phyloP scores from a whole-genome alignment of 2,888 invertebrate species.

The Nezara viridula region DNA sequence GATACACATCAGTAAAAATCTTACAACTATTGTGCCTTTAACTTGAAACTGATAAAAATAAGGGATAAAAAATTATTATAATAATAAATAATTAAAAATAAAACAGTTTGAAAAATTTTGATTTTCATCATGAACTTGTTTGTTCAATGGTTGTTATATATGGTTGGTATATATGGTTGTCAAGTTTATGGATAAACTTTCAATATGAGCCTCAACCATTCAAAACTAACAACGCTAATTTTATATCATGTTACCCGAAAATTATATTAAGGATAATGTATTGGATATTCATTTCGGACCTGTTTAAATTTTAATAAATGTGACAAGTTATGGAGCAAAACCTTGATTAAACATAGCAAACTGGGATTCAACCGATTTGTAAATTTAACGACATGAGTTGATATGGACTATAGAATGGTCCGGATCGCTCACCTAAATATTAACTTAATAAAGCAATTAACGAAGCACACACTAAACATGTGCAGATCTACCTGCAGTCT shows the following conservation, averaged over 20 bases:
- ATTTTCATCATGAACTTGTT: no score
- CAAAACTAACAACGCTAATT: not conserved
- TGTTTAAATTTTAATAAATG: conserved; percentile 1
- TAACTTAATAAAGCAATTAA: conserved; percentile 47
- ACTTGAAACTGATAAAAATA: no score
- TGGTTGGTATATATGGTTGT: no score
- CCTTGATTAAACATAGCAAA: conserved; percentile 36
- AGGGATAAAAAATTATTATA: no score
- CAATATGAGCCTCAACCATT: not conserved
- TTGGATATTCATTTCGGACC: not conserved
- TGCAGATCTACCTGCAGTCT: not conserved
- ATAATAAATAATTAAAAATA: no score
- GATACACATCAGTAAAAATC: no score
- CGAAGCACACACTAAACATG: conserved; percentile 20
- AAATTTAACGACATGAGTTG: conserved; percentile 26
- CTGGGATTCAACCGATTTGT: conserved; percentile 29
- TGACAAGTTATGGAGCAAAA: not conserved
- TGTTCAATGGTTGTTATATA: no score
- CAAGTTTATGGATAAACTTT: no score
- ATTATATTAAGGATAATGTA: not conserved
- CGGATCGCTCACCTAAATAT: not conserved
- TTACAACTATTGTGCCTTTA: no score
- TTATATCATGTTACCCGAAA: not conserved
- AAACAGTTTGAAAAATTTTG: no score
- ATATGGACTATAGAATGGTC: conserved; percentile 4